Percentiles rank a stretch among this genome's conserved stretches.
Conservation (phyloP, 2,797 vertebrate genomes). For the Hipposideros larvatus region DNA sequence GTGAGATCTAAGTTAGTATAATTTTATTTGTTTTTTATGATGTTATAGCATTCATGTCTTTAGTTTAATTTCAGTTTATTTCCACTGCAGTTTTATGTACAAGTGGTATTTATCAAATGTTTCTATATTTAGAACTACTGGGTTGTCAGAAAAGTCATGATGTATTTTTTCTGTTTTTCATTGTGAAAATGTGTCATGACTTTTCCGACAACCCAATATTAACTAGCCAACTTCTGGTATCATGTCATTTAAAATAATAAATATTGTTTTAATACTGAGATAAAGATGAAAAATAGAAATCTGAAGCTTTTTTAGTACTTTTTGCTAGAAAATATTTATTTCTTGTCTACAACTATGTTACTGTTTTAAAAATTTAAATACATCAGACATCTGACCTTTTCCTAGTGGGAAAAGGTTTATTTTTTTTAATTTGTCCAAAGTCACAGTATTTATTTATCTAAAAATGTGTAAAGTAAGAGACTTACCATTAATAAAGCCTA, state of each 20-base stretch:
- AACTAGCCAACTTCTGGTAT: background rate
- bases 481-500: background rate
- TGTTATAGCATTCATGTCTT: background rate
- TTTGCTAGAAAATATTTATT: background rate
- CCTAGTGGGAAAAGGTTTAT: background rate
- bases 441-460: background rate
- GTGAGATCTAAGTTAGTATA: background rate
- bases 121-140: background rate
- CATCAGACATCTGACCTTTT: background rate
- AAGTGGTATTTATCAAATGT: constrained; percentile 10
- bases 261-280: constrained; percentile 10
- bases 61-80: background rate
- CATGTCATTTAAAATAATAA: constrained; percentile 17
- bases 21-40: background rate
- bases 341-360: background rate
- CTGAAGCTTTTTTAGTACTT: constrained; percentile 39
- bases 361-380: background rate
- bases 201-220: background rate
- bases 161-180: no score
- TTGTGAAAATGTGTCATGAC: no score
- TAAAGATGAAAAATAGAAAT: background rate
- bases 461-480: background rate
- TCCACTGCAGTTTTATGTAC: background rate
- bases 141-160: no score
- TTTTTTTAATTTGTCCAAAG: background rate